Percentiles rank a stretch among this genome's conserved stretches.
phyloP scores from a whole-genome alignment of 2,113 vertebrate genomes.

The Apodemus sylvaticus region DNA sequence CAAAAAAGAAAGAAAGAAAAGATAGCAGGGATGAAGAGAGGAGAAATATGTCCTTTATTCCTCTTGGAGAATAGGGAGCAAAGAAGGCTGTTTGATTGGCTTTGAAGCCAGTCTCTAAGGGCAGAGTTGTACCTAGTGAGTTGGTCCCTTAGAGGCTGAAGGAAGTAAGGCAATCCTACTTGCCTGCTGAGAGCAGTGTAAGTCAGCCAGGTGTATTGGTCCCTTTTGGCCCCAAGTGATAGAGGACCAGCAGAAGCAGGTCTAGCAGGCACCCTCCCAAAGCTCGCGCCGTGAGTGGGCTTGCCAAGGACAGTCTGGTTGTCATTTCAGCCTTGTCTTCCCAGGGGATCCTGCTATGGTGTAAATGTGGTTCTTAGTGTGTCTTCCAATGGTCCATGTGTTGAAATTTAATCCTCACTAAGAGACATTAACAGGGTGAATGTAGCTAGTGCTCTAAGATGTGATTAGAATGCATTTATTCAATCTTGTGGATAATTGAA shows the following conservation, averaged over 20 bases:
- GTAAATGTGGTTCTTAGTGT: not conserved
- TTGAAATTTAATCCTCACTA: not conserved
- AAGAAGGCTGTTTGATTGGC: not conserved
- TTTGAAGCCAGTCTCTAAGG: not conserved
- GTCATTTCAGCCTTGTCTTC: not conserved
- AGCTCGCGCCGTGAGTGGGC: not conserved
- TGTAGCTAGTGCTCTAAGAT: not conserved
- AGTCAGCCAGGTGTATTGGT: not conserved
- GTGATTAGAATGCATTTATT: not conserved
- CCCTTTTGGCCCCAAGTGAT: not conserved
- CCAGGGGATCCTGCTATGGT: not conserved
- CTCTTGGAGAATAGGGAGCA: not conserved
- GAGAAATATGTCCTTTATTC: not conserved
- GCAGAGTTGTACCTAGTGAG: not conserved
- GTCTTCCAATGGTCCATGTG: not conserved
- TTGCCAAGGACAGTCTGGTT: not conserved
- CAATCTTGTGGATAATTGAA: not conserved
- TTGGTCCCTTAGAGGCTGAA: not conserved
- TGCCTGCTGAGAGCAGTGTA: not conserved
- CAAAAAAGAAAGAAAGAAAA: too few relatives aligned
- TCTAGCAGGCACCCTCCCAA: not conserved
- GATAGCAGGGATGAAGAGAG: not conserved
- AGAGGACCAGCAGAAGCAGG: not conserved
- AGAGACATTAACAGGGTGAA: not conserved
- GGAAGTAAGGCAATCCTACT: not conserved